Evolutionary conservation across 1,140 invertebrate genomes (phyloP), one percentile per base, ranked within the genome.

Genomic region (Drusus annulatus): DNA sequence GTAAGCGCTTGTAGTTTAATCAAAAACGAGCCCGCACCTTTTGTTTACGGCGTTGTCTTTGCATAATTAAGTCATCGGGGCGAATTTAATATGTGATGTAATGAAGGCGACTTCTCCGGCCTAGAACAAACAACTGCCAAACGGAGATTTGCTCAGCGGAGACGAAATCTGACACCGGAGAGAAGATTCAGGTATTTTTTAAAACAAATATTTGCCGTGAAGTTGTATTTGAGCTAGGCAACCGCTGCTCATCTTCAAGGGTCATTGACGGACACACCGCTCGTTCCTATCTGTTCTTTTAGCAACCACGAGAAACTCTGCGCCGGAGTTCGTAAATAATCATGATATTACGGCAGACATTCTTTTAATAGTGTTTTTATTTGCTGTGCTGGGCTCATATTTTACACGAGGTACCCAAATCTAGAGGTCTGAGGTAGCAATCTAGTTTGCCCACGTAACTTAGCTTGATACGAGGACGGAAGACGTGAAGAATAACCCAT

Each of bases 121-220:
- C 65, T 6, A 71, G 68, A 71, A 23, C 31, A 23, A 58, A 36
- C 71, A 75, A 75, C 52, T 75, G 71, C 71, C 28, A 75, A 75
- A 75, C 71, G 23, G 71, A 58, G 36, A 75, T 75, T 56, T 75
- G 51, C 71, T 58, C 28, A 75, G 71, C 52, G 28, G 71, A 56
- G 51, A 25, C 28, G 76, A 78, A 50, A 78, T 65, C 10, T 68
- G 76, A 78, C 76, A 78, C 76, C 62, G 62, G 36, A 28, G 76
- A 79, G 52, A 73, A 79, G 50, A 74, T 74, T 62, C 51, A 73
- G 78, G 78, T 79, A 79, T 79, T 79, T 79, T 79, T 74, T 36
- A 79, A 79, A 54, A 51, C 31, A 79, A 79, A 79, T 79, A 79
- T 79, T 79, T 79, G 69, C 19, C 36, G 25, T 52, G 63, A 63